Evolutionary conservation across 2,888 invertebrate genomes (phyloP), one percentile per base, ranked within the genome.

Genomic region (Tetragonisca angustula): DNA sequence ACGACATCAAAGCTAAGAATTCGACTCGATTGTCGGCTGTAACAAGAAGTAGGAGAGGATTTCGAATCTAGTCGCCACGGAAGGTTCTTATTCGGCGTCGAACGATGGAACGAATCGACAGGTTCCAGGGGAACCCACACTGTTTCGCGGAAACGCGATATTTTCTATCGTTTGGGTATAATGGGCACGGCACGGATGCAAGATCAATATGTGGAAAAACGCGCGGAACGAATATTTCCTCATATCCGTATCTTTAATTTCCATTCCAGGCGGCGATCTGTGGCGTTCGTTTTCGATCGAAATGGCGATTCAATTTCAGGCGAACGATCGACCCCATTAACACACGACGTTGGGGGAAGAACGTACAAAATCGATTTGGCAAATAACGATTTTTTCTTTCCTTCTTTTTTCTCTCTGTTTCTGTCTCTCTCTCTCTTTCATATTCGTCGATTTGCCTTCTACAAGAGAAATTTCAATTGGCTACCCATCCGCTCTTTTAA

Each of bases 311-410:
- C 71, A 82, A 83, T 81, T 75, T 81, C 76, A 24, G 5, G 24
- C 24, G 61, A 43, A 56, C 71, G 71, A 83, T 71, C 61, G 32
- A 27, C 62, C 36, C 19, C 19, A 49, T 65, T 77, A 71, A 61
- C 36, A 36, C 74, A 64, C 36, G 68, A 68, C 71, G 54, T 2
- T 0, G 36, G 36, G 36, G 36, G 32, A 32, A 4, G 78, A 56
- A 59, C n/a, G 21, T 52, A 17, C 15, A 65, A 50, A 70, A 50
- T 82, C 65, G 75, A 75, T 81, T 71, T 59, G n/a, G 21, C 61
- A 83, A 81, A 76, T 82, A 72, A 6, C 71, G 61, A 82, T 56
- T 83, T 83, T 21, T 71, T 70, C 65, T 67, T 32, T 2, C 3
- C 4, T 32, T 32, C 0, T 4, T 32, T 32, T 32, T 4, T 32